Percentiles rank a stretch among this genome's conserved stretches.
Evolutionary conservation across 2,888 invertebrate genomes (phyloP).

Genomic region (Netelia virgata): DNA sequence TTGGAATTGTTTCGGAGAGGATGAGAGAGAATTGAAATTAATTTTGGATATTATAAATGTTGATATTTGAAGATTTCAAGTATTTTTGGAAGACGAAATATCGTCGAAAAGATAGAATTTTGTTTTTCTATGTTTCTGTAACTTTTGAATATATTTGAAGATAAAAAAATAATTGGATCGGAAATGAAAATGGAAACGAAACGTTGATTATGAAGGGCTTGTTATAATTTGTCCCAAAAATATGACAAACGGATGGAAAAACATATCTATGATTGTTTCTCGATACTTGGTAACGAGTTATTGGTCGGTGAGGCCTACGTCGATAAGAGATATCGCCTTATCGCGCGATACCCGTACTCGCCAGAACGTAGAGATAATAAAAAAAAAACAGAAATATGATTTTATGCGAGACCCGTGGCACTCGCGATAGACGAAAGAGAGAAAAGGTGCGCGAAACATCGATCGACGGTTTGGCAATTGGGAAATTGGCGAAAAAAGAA

Average conservation of each 20-base stretch:
- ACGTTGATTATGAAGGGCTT: background rate
- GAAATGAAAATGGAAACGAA: background rate
- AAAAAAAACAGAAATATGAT: conserved; percentile 27
- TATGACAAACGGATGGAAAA: background rate
- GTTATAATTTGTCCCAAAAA: no score
- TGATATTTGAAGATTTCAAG: no score
- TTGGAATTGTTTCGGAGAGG: no score
- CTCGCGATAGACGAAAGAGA: conserved; percentile 12
- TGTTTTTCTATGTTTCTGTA: no score
- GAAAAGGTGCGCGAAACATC: conserved; percentile 21
- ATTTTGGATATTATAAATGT: no score
- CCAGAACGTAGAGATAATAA: background rate
- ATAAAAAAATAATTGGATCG: no score
- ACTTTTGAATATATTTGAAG: no score
- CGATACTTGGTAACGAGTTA: conserved; percentile 39
- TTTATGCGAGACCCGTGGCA: background rate
- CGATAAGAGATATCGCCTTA: conserved; percentile 65
- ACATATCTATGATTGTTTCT: conserved; percentile 1
- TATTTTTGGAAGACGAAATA: no score
- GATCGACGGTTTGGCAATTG: background rate
- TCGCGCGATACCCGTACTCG: conserved; percentile 25
- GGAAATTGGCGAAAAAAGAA: conserved; percentile 18
- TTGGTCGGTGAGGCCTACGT: conserved; percentile 47
- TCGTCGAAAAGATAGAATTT: no score
- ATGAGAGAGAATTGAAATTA: no score